Base-by-base conservation (phyloP, 2,888 invertebrate genomes). In the Pterostichus madidus region DNA sequence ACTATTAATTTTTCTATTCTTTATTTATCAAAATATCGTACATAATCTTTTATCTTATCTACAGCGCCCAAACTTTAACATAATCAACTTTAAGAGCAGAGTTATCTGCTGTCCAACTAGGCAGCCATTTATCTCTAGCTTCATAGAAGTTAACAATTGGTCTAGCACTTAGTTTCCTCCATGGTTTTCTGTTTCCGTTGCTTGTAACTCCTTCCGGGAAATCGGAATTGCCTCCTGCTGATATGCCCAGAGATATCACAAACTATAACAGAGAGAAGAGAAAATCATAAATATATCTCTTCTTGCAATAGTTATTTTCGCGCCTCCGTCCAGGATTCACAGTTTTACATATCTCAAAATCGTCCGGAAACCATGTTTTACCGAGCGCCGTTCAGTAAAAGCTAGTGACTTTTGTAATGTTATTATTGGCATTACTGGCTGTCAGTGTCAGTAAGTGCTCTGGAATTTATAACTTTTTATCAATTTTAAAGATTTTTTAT, bases 161-260 rank as follows among this genome's bases (percentile, higher is more conserved):
- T 86, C 92, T 92, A 6, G 91, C 90, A 0, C 90, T 91, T 1
- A 87, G 86, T 87, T 94, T 94, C 79, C 86, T 90, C 95, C 95
- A 96, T 5, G 95, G 95, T 87, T 95, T 95, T 0, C 87, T 85
- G 46, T 86, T 83, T 8, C 87, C 87, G 0, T 85, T 85, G 39
- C 92, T 91, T 80, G 86, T 87, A 15, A 88, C 88, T 13, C 88
- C 89, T 86, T 95, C 94, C 0, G 92, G 93, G 88, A 95, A 95
- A 87, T 93, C 93, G 0, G 91, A 91, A 32, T 92, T 88, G 15
- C 95, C 94, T n/a, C 95, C 95, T 2, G 93, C 94, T 56, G 93
- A 94, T 5, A 95, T 90, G 0, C 95, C 95, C 68, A 96, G 86
- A 7, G 93, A 91, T 77, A 95, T 87, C 87, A 92, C 93, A 89